Evolutionary conservation across 2,113 vertebrate species (phyloP), one percentile per base, ranked within the genome.

Genomic region (Notechis scutatus): DNA sequence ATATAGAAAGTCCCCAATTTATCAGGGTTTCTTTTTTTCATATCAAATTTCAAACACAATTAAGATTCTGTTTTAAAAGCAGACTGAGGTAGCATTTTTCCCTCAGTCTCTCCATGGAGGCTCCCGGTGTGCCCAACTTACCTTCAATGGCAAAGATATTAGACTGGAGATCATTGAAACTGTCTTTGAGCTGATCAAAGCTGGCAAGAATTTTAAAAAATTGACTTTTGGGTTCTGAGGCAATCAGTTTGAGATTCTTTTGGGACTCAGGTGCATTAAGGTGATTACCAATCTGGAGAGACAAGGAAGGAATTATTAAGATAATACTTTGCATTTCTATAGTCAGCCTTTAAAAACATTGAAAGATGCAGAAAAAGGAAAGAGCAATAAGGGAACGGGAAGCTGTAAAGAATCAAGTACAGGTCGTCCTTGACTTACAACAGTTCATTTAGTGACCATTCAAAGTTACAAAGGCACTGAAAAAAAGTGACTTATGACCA

Each of bases 111-210:
- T 55, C 50, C 52, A 23, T 15, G 15, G 39, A 69, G 15, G 34
- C 45, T 15, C 61, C 92, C 94, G 0, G 39, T 94, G 61, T 98
- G 98, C 74, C 18, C 18, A 0, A 81, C 34, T 39, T 42, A 98
- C 98, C 98, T 97, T 98, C 98, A 3, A 98, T 96, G 24, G 0
- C 95, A 89, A 98, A 98, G 89, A 98, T 98, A 93, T 96, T 97
- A 8, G 92, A 97, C 54, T 98, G 97, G 39, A 98, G 95, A 0
- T 97, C 97, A n/a, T 94, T 94, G 91, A 99, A 96, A 14, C 97
- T 86, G 85, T 90, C 95, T 23, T 54, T 95, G 4, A 99, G 98
- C 69, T 96, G 94, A 42, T 97, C 97, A 87, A 97, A 97, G 0
- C 93, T 96, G 87, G 96, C 94, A 64, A 97, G 91, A 91, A 96